phyloP scores from a whole-genome alignment of 1,140 invertebrate genomes.

The Laupala kohalensis region DNA sequence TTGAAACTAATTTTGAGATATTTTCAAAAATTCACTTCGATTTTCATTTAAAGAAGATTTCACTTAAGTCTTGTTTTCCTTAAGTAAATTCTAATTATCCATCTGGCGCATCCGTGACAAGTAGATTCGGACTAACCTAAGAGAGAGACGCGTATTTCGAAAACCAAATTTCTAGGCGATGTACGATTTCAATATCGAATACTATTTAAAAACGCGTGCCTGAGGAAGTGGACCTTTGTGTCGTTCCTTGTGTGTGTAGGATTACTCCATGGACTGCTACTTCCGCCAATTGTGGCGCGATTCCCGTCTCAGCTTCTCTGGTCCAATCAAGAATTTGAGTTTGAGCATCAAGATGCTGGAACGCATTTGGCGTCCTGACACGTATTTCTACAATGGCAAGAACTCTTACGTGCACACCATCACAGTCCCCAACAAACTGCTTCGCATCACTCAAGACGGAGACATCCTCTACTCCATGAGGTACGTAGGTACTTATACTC shows the following conservation, averaged over 20 bases:
- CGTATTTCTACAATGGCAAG: conserved; percentile 87
- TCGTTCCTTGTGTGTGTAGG: conserved; percentile 37
- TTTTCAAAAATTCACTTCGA: no score
- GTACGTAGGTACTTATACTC: no score
- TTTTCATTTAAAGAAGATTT: background rate
- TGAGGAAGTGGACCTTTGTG: background rate
- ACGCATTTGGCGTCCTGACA: conserved; percentile 90
- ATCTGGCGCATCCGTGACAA: no score
- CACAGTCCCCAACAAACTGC: conserved; percentile 85
- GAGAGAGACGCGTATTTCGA: no score
- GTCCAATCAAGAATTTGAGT: conserved; percentile 66
- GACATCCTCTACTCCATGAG: conserved; percentile 54
- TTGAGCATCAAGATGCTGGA: conserved; percentile 84
- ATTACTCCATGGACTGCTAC: conserved; percentile 95
- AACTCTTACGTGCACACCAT: conserved; percentile 90
- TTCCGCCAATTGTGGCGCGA: conserved; percentile 85
- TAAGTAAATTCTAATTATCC: no score
- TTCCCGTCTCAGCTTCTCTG: conserved; percentile 64
- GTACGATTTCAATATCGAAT: no score
- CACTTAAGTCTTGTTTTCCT: no score
- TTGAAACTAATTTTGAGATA: no score
- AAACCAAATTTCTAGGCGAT: no score
- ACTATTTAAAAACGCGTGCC: no score
- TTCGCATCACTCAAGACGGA: conserved; percentile 77
- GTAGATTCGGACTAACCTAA: no score